Evolutionary conservation across 2,113 vertebrate genomes (phyloP), one percentile per base, ranked within the genome.

Genomic region (Xenotilapia longispinis): DNA sequence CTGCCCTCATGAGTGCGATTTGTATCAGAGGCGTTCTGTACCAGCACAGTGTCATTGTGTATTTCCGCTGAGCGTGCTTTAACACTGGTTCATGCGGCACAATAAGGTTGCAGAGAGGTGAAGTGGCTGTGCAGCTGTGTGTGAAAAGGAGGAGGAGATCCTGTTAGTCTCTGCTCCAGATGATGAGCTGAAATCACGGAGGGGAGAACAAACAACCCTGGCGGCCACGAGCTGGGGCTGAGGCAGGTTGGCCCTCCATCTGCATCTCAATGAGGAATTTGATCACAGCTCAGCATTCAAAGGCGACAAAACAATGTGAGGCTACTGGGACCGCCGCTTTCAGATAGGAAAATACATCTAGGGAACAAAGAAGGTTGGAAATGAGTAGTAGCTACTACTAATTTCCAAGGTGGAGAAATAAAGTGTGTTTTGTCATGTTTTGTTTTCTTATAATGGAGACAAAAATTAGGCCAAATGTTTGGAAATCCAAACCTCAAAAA

Each of bases 221-320:
- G 82, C 84, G 36, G 90, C 90, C 87, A 4, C 54, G 6, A 17
- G 63, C 73, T n/a, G 57, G 84, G 86, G 79, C 60, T 9, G 7
- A 13, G 82, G 87, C 79, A 47, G 51, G 86, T 80, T 2, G 84
- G 83, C 40, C 47, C 89, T 82, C 92, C 89, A 91, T 92, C 89
- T 93, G 87, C 92, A 92, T 91, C 84, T 93, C 89, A 93, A 92
- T 88, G 91, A 88, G 84, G 89, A 90, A 57, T 75, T 60, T 84
- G 86, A 87, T 90, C 92, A 88, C 92, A 84, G 91, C 87, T 91
- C 90, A 47, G 81, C 55, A 12, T 36, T 89, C 89, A 83, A 53
- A 80, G 65, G 33, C n/a, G 3, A 58, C 47, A 21, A 68, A 87
- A 51, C 53, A 81, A 85, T 81, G 68, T 11, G 45, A 55, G n/a